Conservation (phyloP, 2,888 invertebrate species). For the Mythimna impura region DNA sequence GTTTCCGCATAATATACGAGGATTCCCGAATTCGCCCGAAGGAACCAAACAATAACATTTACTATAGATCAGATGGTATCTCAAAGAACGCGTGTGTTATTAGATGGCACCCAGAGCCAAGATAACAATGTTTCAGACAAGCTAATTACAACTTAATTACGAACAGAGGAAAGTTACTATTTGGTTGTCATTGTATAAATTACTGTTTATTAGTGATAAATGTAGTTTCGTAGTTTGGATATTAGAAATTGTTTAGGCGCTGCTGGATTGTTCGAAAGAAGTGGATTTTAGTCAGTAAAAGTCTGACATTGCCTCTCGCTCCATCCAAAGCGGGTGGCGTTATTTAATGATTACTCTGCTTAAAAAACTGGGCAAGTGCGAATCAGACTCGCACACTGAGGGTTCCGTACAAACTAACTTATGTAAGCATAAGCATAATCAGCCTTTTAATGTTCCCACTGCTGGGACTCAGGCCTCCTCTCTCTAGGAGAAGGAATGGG, state of each 20-base stretch:
- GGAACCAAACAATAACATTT: slow-evolving; percentile 58
- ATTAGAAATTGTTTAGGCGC: background rate
- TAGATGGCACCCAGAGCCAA: slow-evolving; percentile 46
- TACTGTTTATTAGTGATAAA: slow-evolving; percentile 27
- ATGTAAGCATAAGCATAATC: too few species aligned
- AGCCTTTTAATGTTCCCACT: too few species aligned
- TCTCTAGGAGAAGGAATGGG: too few species aligned
- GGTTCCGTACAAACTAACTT: too few species aligned
- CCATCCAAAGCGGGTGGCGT: too few species aligned
- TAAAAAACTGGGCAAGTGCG: too few species aligned
- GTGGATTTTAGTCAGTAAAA: too few species aligned
- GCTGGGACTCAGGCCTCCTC: too few species aligned
- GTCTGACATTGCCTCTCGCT: too few species aligned
- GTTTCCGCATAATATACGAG: slow-evolving; percentile 30
- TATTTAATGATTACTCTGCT: too few species aligned
- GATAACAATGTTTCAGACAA: slow-evolving; percentile 56
- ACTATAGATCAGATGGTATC: slow-evolving; percentile 59
- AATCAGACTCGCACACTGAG: too few species aligned
- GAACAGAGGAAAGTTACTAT: slow-evolving; percentile 25
- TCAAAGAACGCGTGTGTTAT: slow-evolving; percentile 52
- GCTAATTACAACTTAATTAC: slow-evolving; percentile 58
- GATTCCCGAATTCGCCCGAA: slow-evolving; percentile 36
- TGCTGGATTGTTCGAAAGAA: too few species aligned
- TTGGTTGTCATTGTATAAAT: slow-evolving; percentile 32
- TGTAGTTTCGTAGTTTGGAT: slow-evolving; percentile 14